phyloP scores from a whole-genome alignment of 2,113 vertebrate species.

The Nyctereutes procyonoides region DNA sequence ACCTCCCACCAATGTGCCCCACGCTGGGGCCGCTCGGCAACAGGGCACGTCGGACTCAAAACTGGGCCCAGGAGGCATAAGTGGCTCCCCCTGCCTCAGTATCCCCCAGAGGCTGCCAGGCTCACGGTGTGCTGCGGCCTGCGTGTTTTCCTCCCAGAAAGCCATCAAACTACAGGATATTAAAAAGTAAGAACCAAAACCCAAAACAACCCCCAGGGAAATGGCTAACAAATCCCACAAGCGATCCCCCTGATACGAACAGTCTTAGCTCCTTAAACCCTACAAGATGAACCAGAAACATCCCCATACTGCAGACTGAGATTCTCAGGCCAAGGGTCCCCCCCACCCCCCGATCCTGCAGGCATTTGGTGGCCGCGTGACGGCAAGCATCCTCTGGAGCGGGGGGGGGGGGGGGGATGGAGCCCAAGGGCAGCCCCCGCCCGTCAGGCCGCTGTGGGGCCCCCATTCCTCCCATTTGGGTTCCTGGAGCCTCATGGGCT shows the following conservation, averaged over 20 bases:
- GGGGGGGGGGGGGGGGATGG: too few species aligned
- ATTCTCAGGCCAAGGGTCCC: not conserved
- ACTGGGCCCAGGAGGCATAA: not conserved
- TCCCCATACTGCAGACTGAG: not conserved
- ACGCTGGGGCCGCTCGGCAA: accelerated
- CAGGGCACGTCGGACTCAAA: accelerated
- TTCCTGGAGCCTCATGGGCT: not conserved
- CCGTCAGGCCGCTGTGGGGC: not conserved
- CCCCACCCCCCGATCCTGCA: not conserved
- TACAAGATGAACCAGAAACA: not conserved
- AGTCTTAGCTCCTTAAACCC: not conserved
- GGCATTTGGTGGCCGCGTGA: not conserved
- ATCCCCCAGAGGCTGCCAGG: not conserved
- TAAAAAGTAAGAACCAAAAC: not conserved
- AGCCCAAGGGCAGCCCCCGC: too few species aligned
- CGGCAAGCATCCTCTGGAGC: not conserved
- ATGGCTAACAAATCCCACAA: constrained; percentile 20
- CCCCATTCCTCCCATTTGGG: not conserved
- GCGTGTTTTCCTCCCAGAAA: not conserved
- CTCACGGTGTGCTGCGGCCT: not conserved
- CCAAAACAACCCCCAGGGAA: not conserved
- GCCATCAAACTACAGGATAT: constrained; percentile 34
- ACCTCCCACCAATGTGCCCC: not conserved
- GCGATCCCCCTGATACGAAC: not conserved
- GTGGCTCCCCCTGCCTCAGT: not conserved